Base-by-base conservation (phyloP, 2,888 invertebrate genomes). In the Lottia gigantea region DNA sequence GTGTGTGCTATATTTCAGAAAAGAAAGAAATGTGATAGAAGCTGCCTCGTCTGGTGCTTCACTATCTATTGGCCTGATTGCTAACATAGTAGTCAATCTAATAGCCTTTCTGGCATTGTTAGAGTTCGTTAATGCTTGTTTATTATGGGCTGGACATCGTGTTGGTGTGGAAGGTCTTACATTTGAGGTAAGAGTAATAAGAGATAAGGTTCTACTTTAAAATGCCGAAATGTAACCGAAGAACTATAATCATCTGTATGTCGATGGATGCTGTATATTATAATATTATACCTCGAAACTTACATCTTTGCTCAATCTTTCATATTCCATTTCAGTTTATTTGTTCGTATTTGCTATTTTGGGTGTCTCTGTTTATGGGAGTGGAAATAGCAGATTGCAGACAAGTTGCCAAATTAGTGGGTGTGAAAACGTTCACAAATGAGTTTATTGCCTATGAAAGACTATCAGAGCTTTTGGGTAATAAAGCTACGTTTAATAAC, bases 391-490 rank as follows among this genome's bases (percentile, higher is more conserved):
- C 91, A 0, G 93, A 95, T 77, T 94, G 94, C 76, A 92, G 93
- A 80, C 87, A 90, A 31, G 95, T 97, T 0, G 97, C 93, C 0
- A 91, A 92, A 40, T 90, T 98, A 11, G 93, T 98, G 64, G 97
- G 97, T 0, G 89, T 95, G n/a, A 98, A 98, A 90, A 95, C 94
- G 0, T 92, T 95, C n/a, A 92, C 96, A 15, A 97, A 97, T 84
- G 97, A 97, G 87, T 96, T 97, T 86, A 94, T 95, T 0, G 97
- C 97, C 0, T 97, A 95, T 86, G 91, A 93, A 83, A 90, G 92
- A 64, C 91, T 97, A 14, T 75, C 76, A n/a, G 71, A 68, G 23
- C 25, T 81, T 40, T 83, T 86, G 11, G 67, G 74, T 4, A 86
- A 85, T 70, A 66, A 75, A 15, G 62, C 71, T 16, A 46, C 31